A percentile compares a stretch with the other conserved stretches of the same genome.
phyloP scores from a whole-genome alignment of 2,888 invertebrate genomes.

The Coelogynopora nodosa region DNA sequence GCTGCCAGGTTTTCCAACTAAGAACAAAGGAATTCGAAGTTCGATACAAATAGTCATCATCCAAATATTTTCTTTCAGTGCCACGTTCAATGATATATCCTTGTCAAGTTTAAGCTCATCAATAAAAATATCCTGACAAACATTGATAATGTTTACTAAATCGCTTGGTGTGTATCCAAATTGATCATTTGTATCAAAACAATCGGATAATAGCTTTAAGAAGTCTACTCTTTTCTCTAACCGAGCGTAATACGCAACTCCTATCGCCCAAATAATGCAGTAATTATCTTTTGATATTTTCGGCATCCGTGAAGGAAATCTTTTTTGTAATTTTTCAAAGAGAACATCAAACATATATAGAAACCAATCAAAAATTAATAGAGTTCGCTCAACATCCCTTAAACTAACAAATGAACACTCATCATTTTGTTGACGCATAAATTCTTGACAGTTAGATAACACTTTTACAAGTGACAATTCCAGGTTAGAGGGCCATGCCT shows the following conservation, averaged over 20 bases:
- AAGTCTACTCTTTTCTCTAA: not conserved
- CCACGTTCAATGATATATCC: conserved; percentile 56
- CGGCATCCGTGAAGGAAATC: not conserved
- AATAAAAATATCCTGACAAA: conserved; percentile 57
- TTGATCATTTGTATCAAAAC: not conserved
- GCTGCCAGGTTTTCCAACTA: conserved; percentile 60
- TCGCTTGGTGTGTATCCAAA: too few species aligned
- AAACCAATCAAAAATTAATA: conserved; percentile 3
- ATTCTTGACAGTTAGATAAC: not conserved
- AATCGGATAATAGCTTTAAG: not conserved
- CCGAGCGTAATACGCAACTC: not conserved
- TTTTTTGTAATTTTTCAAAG: too few species aligned
- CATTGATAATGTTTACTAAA: conserved; percentile 36
- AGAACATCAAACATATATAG: not conserved
- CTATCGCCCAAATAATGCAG: conserved; percentile 2
- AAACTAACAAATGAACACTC: conserved; percentile 23
- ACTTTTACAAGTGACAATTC: not conserved
- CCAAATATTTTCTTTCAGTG: conserved; percentile 59
- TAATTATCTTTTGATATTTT: not conserved
- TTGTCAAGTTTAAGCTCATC: conserved; percentile 52
- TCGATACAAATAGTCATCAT: conserved; percentile 60
- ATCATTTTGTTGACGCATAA: conserved; percentile 22
- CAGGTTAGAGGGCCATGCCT: not conserved
- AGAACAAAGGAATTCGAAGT: conserved; percentile 57
- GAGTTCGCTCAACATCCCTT: conserved; percentile 23